Conservation (phyloP, 2,888 invertebrate genomes). For the Drosophila trichaetosa region DNA sequence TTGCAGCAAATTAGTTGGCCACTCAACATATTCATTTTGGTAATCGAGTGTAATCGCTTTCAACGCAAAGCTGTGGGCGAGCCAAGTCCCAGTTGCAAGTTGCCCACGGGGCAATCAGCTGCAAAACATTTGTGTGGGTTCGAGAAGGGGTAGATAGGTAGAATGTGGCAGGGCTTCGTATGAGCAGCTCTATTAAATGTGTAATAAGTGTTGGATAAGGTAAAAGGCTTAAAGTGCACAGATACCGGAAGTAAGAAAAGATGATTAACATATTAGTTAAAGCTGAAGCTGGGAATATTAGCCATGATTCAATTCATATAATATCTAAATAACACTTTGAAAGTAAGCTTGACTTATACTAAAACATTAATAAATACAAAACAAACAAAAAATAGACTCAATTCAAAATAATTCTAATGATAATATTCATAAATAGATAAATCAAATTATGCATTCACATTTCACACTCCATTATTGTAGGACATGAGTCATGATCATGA, state of each 20-base stretch:
- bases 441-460: not conserved
- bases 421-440: not conserved
- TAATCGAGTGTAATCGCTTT: slow-evolving; percentile 67
- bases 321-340: too few species aligned
- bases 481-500: slow-evolving; percentile 43
- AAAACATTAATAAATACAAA: too few species aligned
- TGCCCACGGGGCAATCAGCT: slow-evolving; percentile 39
- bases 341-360: too few species aligned
- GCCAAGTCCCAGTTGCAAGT: slow-evolving; percentile 26
- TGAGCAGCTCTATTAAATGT: not conserved
- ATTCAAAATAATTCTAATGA: not conserved
- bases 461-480: not conserved
- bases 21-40: slow-evolving; percentile 69
- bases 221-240: not conserved
- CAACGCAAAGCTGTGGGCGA: slow-evolving; percentile 43
- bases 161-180: not conserved
- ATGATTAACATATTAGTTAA: not conserved
- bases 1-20: slow-evolving; percentile 58
- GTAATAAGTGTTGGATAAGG: not conserved
- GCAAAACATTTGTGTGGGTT: slow-evolving; percentile 16
- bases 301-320: too few species aligned
- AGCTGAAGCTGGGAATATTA: not conserved
- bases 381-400: too few species aligned
- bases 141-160: too few species aligned
- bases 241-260: not conserved